Percentiles rank a stretch among this genome's conserved stretches.
Evolutionary conservation across 1,140 invertebrate species (phyloP).

Genomic region (Trinorchestia longiramus): DNA sequence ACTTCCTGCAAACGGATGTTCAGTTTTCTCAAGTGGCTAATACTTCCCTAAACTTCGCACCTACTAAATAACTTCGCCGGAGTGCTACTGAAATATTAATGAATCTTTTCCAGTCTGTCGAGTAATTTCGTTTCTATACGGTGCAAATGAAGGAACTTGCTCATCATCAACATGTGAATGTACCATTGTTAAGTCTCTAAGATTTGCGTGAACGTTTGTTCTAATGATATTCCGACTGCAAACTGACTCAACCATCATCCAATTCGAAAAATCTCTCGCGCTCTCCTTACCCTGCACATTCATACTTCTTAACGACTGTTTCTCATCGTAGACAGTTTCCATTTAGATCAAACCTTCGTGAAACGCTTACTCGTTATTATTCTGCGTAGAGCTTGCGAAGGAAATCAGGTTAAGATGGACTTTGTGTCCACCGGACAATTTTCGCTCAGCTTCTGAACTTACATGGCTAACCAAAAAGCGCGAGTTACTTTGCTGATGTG

Average conservation of each 20-base stretch:
- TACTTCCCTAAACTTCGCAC: too few relatives aligned
- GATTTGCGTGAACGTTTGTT: not conserved
- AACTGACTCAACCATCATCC: not conserved
- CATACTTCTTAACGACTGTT: not conserved
- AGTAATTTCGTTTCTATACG: not conserved
- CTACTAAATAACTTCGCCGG: too few relatives aligned
- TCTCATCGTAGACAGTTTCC: not conserved
- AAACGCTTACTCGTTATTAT: not conserved
- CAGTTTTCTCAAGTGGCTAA: too few relatives aligned
- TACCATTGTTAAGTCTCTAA: not conserved
- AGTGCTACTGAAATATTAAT: not conserved
- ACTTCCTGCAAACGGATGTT: too few relatives aligned
- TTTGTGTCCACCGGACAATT: not conserved
- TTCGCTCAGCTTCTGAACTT: not conserved
- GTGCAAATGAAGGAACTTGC: not conserved
- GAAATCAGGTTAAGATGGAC: not conserved
- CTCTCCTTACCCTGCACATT: not conserved
- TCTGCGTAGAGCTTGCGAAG: not conserved
- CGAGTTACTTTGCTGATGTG: not conserved
- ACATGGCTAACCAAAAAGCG: not conserved
- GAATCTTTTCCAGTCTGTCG: not conserved
- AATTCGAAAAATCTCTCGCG: not conserved
- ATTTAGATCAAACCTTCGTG: not conserved
- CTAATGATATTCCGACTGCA: not conserved
- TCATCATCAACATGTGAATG: not conserved